Base-by-base conservation (phyloP, 2,888 invertebrate species). In the Anagyrus pseudococci region DNA sequence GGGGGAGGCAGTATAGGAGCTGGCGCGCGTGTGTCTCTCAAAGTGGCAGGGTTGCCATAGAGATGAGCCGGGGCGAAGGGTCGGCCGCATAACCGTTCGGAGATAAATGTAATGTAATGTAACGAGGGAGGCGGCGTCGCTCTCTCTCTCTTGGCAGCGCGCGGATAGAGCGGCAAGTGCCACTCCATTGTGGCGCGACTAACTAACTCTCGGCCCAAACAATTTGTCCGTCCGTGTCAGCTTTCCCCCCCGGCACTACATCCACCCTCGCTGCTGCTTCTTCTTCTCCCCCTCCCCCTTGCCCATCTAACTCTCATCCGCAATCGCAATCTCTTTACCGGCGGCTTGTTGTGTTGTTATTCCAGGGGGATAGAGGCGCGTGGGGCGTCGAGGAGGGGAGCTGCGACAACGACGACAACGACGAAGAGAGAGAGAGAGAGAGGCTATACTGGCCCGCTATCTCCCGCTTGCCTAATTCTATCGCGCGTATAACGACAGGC, bases 81-180 rank as follows among this genome's bases (percentile, higher is more conserved):
- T 33, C 60, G 67, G 66, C 57, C 69, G 72, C 72, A 74, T 73
- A 72, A 72, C 69, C 74, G 73, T 76, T 73, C 71, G 72, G 75
- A 79, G 80, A 80, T 79, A 80, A 80, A 80, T 79, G 78, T 80
- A 77, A 79, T 75, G 79, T 73, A 75, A 78, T 73, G 77, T 78
- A 80, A 80, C 79, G 79, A 80, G 80, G 77, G 76, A 75, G 80
- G 79, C 70, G 71, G 69, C 68, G 68, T 62, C 66, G 61, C 66
- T 65, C 44, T 40, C 67, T 62, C 66, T 64, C 67, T 66, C 44
- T 40, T n/a, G n/a, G n/a, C n/a, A n/a, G n/a, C n/a, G n/a, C n/a
- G n/a, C n/a, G n/a, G n/a, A n/a, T n/a, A n/a, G n/a, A n/a, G n/a
- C 29, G 17, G 63, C 77, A 76, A 78, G 76, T 77, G 75, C 73